These are phyloP conservation scores for Plestiodon gilberti DNA, from an alignment of 2,113 vertebrate species.

Conservation along the genomic window DNA sequence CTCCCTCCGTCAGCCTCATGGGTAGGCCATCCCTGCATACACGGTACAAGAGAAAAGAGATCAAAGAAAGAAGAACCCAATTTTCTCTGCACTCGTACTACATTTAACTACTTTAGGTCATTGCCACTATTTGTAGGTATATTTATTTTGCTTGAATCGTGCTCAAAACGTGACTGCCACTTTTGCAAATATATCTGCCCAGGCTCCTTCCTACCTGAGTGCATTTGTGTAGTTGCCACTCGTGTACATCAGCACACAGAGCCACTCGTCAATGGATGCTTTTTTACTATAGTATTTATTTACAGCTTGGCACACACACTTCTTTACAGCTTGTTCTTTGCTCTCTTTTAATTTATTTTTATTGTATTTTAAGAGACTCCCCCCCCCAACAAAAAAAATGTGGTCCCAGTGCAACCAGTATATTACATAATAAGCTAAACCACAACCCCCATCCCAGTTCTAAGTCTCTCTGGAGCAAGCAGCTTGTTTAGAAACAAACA, in stretches of 20 bases:
- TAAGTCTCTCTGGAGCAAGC: neutral
- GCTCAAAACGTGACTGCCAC: neutral
- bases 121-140: neutral
- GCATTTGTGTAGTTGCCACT: neutral
- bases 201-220: neutral
- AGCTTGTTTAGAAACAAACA: neutral
- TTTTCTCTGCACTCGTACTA: neutral
- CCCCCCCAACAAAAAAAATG: neutral
- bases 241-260: neutral
- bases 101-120: neutral
- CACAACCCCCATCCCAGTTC: neutral
- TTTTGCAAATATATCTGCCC: neutral
- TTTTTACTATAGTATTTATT: neutral
- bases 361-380: neutral
- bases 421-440: neutral
- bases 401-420: neutral
- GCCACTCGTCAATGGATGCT: neutral
- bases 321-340: neutral
- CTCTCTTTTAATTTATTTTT: neutral
- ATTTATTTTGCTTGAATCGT: neutral
- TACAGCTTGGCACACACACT: neutral
- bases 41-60: neutral
- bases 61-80: neutral
- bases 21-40: neutral
- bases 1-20: no score